Base-by-base conservation (phyloP, 2,888 invertebrate species). In the Latheticus oryzae region DNA sequence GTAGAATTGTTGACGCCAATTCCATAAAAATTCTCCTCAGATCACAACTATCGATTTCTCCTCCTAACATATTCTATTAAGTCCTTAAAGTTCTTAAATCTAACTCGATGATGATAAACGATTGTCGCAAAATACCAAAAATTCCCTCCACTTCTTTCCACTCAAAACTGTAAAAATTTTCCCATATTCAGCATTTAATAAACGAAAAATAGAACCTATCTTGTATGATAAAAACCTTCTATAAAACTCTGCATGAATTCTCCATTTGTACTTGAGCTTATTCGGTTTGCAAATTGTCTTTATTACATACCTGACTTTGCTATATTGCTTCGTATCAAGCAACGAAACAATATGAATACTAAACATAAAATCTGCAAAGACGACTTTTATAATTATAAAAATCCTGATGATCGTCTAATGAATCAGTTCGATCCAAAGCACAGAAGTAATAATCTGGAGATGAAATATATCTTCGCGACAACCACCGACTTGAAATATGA, bases 221-320 rank as follows among this genome's bases (percentile, higher is more conserved):
- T 4, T 21, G 32, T 11, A 5, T 45, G 45, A 45, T 45, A 28
- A 21, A 30, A 9, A n/a, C 13, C 4, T 2, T 9, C 16, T n/a
- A 13, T 26, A 42, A 42, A 42, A 26, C 8, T 42, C 5, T 13
- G 8, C 26, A 12, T 15, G 42, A 42, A 42, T 42, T 42, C 15
- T 4, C 19, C 17, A 15, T 43, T 35, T 12, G 11, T 35, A 17
- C 33, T n/a, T n/a, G 11, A 38, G 28, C 19, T 19, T 21, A 51
- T 40, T 51, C 38, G 38, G 38, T 24, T 38, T 19, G 51, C 23
- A 51, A 51, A 51, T 51, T 51, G 40, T 51, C 40, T 40, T 51
- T 51, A 51, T 51, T 51, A 38, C 51, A 11, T 37, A 30, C 38
- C 38, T 30, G 51, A 51, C 51, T 38, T 40, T 51, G 51, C 8